Conservation (phyloP, 2,888 invertebrate species). For the Cryptus viduatorius region DNA sequence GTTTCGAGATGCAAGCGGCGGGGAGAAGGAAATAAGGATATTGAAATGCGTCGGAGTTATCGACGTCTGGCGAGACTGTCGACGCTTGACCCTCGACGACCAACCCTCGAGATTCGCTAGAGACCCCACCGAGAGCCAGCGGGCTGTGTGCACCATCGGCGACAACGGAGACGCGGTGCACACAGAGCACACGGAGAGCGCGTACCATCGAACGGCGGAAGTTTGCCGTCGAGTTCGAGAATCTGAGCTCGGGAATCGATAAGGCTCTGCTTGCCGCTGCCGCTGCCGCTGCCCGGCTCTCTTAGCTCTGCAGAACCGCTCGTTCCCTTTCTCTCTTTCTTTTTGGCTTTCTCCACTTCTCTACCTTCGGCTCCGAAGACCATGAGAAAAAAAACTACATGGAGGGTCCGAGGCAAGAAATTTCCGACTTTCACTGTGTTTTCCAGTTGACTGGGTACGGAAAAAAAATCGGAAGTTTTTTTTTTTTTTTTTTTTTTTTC, state of each 20-base stretch:
- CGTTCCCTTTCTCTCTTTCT: conserved; percentile 26
- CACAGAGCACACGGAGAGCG: conserved; percentile 32
- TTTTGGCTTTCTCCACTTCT: conserved; percentile 25
- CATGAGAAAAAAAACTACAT: background rate
- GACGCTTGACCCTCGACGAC: conserved; percentile 62
- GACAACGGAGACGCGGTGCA: conserved; percentile 49
- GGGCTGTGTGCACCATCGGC: conserved; percentile 46
- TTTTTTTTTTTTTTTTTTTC: too few species aligned
- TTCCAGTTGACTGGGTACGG: background rate
- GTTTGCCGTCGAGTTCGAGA: conserved; percentile 71
- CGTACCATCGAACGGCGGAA: conserved; percentile 69
- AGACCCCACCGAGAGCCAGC: conserved; percentile 33
- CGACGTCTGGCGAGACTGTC: conserved; percentile 61
- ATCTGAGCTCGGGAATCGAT: conserved; percentile 73
- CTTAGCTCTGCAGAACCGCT: conserved; percentile 47
- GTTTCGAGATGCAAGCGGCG: conserved; percentile 13
- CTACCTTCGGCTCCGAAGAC: conserved; percentile 23
- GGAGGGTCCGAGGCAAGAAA: background rate
- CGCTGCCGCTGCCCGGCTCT: conserved; percentile 32
- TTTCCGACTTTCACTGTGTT: background rate
- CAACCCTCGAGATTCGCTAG: conserved; percentile 56
- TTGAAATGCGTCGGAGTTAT: conserved; percentile 66
- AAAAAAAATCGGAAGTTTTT: too few species aligned
- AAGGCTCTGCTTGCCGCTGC: conserved; percentile 57
- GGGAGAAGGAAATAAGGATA: conserved; percentile 42